Conservation (phyloP, 2,113 vertebrate genomes). For the Ginglymostoma cirratum region DNA sequence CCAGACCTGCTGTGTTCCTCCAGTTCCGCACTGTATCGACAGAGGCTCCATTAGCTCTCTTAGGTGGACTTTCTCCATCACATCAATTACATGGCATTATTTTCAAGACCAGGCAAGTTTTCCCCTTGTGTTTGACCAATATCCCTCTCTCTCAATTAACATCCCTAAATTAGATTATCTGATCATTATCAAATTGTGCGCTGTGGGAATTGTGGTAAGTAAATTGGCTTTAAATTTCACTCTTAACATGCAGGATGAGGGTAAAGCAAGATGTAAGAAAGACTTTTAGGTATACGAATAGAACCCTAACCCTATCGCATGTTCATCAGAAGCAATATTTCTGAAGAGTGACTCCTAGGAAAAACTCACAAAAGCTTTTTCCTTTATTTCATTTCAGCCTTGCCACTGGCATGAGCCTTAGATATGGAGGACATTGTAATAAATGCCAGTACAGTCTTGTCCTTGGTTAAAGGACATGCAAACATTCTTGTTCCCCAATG, state of each 20-base stretch:
- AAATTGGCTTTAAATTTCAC: neutral
- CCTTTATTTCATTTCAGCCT: neutral
- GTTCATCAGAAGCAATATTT: too few relatives aligned
- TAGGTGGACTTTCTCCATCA: neutral
- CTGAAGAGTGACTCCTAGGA: too few relatives aligned
- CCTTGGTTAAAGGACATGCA: too few relatives aligned
- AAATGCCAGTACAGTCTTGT: too few relatives aligned
- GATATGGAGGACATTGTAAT: too few relatives aligned
- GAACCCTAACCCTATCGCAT: neutral
- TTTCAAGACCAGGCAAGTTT: neutral
- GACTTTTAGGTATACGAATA: neutral
- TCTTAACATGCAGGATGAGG: neutral
- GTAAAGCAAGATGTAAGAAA: neutral
- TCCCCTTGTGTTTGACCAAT: neutral
- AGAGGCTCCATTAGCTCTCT: neutral
- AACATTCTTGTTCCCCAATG: too few relatives aligned
- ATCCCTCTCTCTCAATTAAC: neutral
- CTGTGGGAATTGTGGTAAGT: neutral
- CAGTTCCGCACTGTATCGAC: too few relatives aligned
- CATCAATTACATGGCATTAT: neutral
- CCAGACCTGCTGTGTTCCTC: too few relatives aligned
- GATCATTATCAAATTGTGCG: neutral
- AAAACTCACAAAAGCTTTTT: too few relatives aligned
- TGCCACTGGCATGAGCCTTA: neutral
- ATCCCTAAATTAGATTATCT: neutral